Evolutionary conservation across 2,888 invertebrate species (phyloP), one percentile per base, ranked within the genome.

Genomic region (Lapara coniferarum): DNA sequence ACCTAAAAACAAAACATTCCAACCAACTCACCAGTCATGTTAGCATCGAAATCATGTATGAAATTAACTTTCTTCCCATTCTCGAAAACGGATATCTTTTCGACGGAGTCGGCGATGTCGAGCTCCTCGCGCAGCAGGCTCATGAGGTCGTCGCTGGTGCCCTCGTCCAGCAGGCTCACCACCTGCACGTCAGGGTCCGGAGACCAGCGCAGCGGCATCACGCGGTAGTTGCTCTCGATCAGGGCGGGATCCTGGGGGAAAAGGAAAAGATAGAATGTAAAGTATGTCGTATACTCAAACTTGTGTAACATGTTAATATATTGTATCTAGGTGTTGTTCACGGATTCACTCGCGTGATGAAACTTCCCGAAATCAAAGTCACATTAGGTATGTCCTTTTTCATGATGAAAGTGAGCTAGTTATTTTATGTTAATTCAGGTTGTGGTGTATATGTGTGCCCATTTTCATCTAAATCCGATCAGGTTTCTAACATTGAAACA

Each of bases 1-100:
- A 37, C 8, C 37, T 7, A 37, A 37, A 5, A 37, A 37, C 37
- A 25, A 25, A 25, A 25, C 4, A 37, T 37, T 37, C 37, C 37
- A 4, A 37, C 37, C 12, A 37, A 75, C 85, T 85, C 66, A 82
- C 96, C 96, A 52, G 96, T 95, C 68, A 94, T 89, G 78, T 96
- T 96, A 77, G 95, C 95, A 76, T 96, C 96, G 87, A 99, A 99
- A 89, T 99, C 98, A 82, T 99, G 99, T 78, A 99, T 96, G 84
- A 98, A 98, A 74, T 97, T 95, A 69, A 98, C 97, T 63, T 95
- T 95, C 52, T 96, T 95, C 0, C 97, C 98, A 75, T 97, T 96
- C 84, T 97, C 96, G 14, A 97, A 96, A 10, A 99, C 98, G 79
- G 97, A 95, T 78, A 99, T 97, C 87, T 96, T 97, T 86, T 98